Evolutionary conservation across 2,797 vertebrate species (phyloP), one percentile per base, ranked within the genome.

Genomic region (Ctenosaura bakeri): DNA sequence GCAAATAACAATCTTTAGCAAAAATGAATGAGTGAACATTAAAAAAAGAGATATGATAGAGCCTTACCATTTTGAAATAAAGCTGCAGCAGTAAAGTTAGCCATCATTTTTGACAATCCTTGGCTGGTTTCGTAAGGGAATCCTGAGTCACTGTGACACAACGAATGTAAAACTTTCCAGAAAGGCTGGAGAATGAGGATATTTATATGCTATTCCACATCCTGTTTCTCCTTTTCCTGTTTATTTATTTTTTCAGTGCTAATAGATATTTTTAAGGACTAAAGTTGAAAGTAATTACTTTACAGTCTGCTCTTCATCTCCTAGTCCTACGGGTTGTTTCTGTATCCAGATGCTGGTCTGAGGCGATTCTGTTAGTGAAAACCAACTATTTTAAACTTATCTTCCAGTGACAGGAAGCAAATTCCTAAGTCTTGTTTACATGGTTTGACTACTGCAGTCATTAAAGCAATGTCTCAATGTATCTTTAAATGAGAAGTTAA

Each of bases 121-220:
- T 80, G 89, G 83, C 83, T 86, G 90, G 87, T 78, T 93, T 91
- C 84, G 9, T 83, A 92, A 86, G 83, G 92, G 90, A 93, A 69
- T 87, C 93, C 69, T 96, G 86, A 93, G 89, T 95, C 92, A 91
- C n/a, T 74, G 64, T 69, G 89, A 88, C 73, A 93, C 73, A 77
- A 92, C 62, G 83, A 95, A 88, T 88, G 87, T 24, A 59, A 95
- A 90, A 87, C 26, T 95, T 94, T 92, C 90, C 69, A 90, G 87
- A 92, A 93, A 93, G 92, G 86, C 81, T 0, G 0, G 80, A 91
- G 79, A 90, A 9, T 1, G 81, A 81, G 46, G 90, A 92, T 92
- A 80, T 89, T 86, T 69, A 69, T 69, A 69, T 69, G 29, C 59
- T 82, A 64, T 88, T 91, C 87, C 87, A 85, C 66, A 92, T 95